Conservation (phyloP, 2,797 vertebrate genomes). For the Coilia nasus region DNA sequence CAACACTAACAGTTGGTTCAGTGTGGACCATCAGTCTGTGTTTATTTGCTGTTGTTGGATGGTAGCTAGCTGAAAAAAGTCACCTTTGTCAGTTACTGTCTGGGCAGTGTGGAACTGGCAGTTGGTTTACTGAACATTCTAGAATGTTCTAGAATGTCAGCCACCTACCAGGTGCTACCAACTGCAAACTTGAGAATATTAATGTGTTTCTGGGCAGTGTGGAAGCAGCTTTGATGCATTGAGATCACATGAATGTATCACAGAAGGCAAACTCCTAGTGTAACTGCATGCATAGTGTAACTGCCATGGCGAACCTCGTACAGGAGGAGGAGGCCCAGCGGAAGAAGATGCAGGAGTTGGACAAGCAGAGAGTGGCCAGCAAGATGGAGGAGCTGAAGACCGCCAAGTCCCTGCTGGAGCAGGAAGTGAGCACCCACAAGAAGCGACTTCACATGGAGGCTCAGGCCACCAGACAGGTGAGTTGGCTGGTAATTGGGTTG, state of each 20-base stretch:
- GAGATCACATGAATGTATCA: background rate
- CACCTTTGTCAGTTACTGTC: no score
- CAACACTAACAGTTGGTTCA: no score
- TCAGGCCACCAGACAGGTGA: constrained; percentile 77
- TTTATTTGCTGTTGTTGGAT: no score
- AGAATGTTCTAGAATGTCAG: no score
- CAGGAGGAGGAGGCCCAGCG: constrained; percentile 83
- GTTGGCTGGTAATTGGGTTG: background rate
- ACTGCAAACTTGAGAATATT: no score
- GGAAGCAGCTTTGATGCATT: no score
- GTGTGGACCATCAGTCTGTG: no score
- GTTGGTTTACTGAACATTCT: no score
- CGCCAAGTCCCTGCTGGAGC: constrained; percentile 83
- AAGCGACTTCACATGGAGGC: constrained; percentile 88
- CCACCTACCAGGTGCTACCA: no score
- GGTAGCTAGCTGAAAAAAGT: no score
- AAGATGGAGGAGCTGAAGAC: constrained; percentile 86
- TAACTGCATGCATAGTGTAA: background rate
- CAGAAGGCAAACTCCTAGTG: background rate
- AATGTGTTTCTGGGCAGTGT: no score
- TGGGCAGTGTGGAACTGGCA: no score
- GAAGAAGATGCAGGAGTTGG: constrained; percentile 81
- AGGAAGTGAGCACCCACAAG: constrained; percentile 82
- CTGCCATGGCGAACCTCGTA: background rate
- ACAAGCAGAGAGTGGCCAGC: constrained; percentile 76